Evolutionary conservation across 2,113 vertebrate genomes (phyloP).

Genomic region (Podilymbus podiceps): DNA sequence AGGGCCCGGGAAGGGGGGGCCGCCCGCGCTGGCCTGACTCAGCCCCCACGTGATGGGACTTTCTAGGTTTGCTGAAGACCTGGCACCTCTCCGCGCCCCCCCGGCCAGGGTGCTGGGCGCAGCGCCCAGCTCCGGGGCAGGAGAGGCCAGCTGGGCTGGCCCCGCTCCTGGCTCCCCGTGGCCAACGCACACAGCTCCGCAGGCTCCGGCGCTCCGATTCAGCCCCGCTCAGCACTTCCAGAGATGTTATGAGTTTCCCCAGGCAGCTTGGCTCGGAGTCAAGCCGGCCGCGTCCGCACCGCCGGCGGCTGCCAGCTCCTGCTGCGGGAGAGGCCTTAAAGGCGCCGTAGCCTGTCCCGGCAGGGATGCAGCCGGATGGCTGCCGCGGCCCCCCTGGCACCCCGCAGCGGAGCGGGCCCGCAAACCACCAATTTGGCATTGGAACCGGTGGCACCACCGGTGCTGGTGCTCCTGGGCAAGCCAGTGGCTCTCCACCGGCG

Average conservation of each 20-base stretch:
- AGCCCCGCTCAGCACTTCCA: not conserved
- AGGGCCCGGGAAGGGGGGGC: not conserved
- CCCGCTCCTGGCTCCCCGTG: not conserved
- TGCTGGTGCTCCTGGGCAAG: no score
- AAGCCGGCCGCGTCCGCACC: not conserved
- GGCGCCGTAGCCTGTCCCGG: not conserved
- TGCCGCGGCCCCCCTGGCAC: not conserved
- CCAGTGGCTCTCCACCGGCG: not conserved
- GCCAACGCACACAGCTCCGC: not conserved
- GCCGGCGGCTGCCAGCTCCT: not conserved
- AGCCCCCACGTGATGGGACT: not conserved
- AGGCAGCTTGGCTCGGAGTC: not conserved
- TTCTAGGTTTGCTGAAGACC: constrained; percentile 1
- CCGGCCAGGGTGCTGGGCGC: not conserved
- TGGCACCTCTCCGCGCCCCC: not conserved
- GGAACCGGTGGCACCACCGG: not conserved
- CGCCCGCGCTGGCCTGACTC: not conserved
- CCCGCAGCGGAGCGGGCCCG: no score
- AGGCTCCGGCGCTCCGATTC: not conserved
- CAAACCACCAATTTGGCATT: rapidly evolving
- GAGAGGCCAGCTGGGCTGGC: not conserved
- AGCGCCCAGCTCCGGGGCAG: not conserved
- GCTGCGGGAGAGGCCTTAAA: not conserved
- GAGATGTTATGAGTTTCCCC: not conserved
- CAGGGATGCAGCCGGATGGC: rapidly evolving